phyloP scores from a whole-genome alignment of 1,140 invertebrate species.

The Orchestia grillus region DNA sequence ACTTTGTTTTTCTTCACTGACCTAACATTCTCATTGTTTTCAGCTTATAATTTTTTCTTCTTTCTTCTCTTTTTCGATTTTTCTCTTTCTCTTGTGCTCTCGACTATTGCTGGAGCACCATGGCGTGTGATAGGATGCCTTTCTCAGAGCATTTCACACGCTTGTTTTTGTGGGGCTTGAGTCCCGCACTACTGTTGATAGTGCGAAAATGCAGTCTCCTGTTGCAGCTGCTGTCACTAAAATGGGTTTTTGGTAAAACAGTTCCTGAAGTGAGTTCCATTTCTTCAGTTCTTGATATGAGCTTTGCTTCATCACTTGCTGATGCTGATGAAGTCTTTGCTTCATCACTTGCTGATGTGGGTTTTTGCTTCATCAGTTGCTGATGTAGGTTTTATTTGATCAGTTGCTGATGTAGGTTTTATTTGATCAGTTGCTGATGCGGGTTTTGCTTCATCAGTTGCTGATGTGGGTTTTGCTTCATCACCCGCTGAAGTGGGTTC shows the following conservation, averaged over 20 bases:
- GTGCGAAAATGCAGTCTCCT: neutral
- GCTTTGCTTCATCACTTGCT: no score
- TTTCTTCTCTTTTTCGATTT: neutral
- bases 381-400: no score
- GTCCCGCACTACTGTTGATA: neutral
- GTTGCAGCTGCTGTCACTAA: neutral
- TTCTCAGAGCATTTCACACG: neutral
- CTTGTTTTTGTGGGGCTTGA: neutral
- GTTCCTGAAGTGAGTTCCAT: no score
- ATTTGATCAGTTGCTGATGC: neutral
- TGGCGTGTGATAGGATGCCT: no score
- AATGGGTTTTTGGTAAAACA: neutral
- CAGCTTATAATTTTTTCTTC: neutral
- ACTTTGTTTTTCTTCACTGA: neutral
- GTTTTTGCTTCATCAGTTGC: no score
- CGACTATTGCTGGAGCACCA: neutral
- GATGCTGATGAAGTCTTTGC: no score
- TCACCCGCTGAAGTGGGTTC: neutral
- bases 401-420: no score
- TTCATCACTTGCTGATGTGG: no score
- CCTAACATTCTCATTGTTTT: neutral
- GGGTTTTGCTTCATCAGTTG: neutral
- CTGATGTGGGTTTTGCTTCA: neutral
- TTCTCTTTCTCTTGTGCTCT: neutral
- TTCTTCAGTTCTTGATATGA: no score